Evolutionary conservation across 92 coral and sea anemone species (phyloP).

Genomic region (Muricea muricata): DNA sequence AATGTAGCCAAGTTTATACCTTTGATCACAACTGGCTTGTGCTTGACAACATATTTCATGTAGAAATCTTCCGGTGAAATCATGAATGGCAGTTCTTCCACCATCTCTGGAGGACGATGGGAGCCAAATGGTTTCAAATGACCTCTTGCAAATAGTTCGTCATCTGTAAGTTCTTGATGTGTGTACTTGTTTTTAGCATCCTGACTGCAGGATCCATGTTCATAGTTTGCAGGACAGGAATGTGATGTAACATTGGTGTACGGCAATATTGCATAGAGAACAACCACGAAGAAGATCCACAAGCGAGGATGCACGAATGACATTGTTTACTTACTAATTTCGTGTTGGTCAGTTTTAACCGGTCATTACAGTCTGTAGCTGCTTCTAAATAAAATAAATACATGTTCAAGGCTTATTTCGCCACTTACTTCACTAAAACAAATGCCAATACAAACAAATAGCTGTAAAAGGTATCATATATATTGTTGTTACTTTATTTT

Average conservation of each 20-base stretch:
- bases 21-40: constrained; percentile 95
- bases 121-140: constrained; percentile 98
- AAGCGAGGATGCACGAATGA: background rate
- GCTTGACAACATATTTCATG: constrained; percentile 93
- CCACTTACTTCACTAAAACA: too few species aligned
- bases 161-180: constrained; percentile 52
- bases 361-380: too few species aligned
- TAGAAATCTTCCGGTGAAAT: constrained; percentile 94
- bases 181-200: constrained; percentile 3
- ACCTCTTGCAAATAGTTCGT: constrained; percentile 83
- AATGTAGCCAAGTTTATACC: too few species aligned
- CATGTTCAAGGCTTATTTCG: too few species aligned
- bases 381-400: too few species aligned
- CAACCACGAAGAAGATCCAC: background rate
- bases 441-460: too few species aligned
- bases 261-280: background rate
- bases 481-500: too few species aligned
- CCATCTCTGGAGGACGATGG: constrained; percentile 87
- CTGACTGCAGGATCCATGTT: background rate
- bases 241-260: background rate
- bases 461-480: too few species aligned
- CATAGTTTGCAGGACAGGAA: background rate
- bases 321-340: background rate
- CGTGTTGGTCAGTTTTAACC: too few species aligned
- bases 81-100: constrained; percentile 88